Evolutionary conservation across 2,797 vertebrate species (phyloP), one percentile per base, ranked within the genome.

Genomic region (Paedocypris micromegethes): DNA sequence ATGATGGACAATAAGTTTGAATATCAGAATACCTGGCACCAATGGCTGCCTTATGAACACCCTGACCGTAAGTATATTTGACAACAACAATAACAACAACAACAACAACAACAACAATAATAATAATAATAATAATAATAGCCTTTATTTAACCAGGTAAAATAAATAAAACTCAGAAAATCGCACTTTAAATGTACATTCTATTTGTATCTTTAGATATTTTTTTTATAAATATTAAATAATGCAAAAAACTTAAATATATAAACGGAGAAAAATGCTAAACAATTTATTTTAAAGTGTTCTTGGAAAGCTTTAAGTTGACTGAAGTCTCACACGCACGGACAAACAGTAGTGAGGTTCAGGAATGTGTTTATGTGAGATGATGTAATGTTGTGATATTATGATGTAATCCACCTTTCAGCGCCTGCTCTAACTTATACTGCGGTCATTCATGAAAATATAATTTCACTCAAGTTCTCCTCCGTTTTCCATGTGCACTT

Each of bases 31-130:
- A 81, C 78, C 4, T 92, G 93, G 79, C 93, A 98, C 85, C 92
- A 94, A 78, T 98, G 94, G 96, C 88, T 97, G 73, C 94, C 96
- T 80, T 95, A 94, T 5, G 96, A 98, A 78, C 95, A 98, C 66
- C 80, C 87, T 0, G 95, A 99, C 45, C 83, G 95, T 98, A 83
- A 93, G 93, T 45, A 40, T 55, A 9, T n/a, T 0, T 2, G n/a
- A 1, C 2, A 5, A 58, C 9, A 5, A 6, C 41, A 60, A 23
- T 2, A 6, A 5, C 4, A 5, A 38, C 41, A 23, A 9, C 9
- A 7, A 3, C 5, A 2, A 7, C 46, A 40, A 43, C 9, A 42
- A 50, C 4, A 59, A 44, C 37, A 37, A 37, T 47, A 9, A 3
- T 7, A 7, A 6, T 23, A 45, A 45, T 44, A 48, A n/a, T 4